These are phyloP conservation scores for Cosmia pyralina DNA, from an alignment of 2,888 invertebrate genomes.

Conservation along the genomic window DNA sequence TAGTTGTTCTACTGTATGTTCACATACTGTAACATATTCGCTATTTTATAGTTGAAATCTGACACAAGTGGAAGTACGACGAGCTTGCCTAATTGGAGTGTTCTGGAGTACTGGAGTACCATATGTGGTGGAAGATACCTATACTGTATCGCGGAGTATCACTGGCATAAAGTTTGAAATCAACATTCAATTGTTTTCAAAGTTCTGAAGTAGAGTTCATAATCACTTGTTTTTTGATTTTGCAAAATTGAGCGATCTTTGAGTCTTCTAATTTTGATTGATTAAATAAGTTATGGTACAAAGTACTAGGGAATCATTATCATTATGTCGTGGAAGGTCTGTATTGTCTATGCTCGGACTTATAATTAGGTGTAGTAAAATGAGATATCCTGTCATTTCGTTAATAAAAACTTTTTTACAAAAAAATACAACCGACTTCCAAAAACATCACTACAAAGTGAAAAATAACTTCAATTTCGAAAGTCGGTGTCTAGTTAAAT, in stretches of 20 bases:
- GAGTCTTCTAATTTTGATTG: not conserved
- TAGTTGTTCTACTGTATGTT: not conserved
- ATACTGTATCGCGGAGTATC: conserved; percentile 10
- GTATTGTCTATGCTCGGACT: not conserved
- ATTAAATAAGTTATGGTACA: too few relatives aligned
- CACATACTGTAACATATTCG: conserved; percentile 39
- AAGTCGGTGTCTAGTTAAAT: too few relatives aligned
- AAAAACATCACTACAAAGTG: too few relatives aligned
- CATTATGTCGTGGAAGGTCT: not conserved
- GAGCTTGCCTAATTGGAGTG: conserved; percentile 72
- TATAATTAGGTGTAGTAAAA: too few relatives aligned
- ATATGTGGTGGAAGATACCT: conserved; percentile 30
- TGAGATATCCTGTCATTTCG: too few relatives aligned
- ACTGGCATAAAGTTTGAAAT: conserved; percentile 20
- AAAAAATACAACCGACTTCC: too few relatives aligned
- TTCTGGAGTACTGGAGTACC: conserved; percentile 45
- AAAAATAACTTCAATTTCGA: too few relatives aligned
- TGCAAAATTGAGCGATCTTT: not conserved
- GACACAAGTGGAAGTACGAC: conserved; percentile 62
- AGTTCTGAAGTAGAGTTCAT: conserved; percentile 7
- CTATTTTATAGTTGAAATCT: conserved; percentile 73
- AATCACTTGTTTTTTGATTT: not conserved
- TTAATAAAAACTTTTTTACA: too few relatives aligned
- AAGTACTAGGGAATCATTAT: not conserved
- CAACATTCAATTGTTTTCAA: conserved; percentile 33